Base-by-base conservation (phyloP, 35 echinoderm and acorn worm genomes). In the Stichopus chloronotus region DNA sequence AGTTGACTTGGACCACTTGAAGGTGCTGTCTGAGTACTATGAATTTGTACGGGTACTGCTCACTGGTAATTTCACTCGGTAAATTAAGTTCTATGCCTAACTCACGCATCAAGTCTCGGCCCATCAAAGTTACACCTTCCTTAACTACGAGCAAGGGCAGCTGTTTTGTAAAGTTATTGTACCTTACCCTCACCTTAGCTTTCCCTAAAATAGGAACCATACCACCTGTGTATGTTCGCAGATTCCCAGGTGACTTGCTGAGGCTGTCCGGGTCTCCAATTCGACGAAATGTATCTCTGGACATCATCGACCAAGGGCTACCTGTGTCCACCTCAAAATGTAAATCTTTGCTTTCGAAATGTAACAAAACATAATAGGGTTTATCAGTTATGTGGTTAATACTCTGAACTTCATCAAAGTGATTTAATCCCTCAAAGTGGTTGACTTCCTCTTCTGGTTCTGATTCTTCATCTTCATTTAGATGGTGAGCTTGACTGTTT, bases 321-420 rank as follows among this genome's bases (percentile, higher is more conserved):
- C 88, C 88, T 91, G 88, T 91, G 58, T 78, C 88, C 57, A 91
- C 30, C 69, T 91, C 88, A 91, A 91, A 91, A 8, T 52, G 52
- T 9, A 59, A 13, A 5, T 43, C n/a, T 53, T 74, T 91, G 5
- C 30, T 43, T 8, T 78, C 25, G 4, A 91, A 7, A 2, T 55
- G 5, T 21, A 57, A 4, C 54, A 16, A 43, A 55, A 91, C 14
- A 9, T 58, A 61, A 19, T n/a, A 91, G 8, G 68, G 88, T 25
- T 78, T 72, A 57, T 77, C 76, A 78, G 76, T 78, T 23, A 78
- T 6, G 12, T 78, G 76, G 21, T 78, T 20, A 21, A 21, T 78
- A 22, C 76, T 78, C 52, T 78, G 17, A 78, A 7, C 52, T 78
- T 11, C 76, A 25, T 78, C 76, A 78, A 78, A 78, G 76, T 78